Evolutionary conservation across 2,888 invertebrate genomes (phyloP).

Genomic region (Calameuta filiformis): DNA sequence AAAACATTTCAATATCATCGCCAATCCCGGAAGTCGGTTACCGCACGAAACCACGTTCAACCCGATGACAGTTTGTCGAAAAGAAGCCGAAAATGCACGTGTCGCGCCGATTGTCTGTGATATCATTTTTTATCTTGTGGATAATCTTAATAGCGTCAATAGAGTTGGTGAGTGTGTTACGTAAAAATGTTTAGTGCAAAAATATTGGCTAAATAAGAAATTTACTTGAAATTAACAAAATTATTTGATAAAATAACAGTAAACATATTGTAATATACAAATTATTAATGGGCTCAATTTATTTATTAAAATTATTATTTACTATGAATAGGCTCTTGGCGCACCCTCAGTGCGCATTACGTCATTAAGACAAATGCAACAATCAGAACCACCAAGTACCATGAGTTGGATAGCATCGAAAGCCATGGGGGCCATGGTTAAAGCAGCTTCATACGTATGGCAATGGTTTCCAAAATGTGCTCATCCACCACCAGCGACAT

Average conservation of each 20-base stretch:
- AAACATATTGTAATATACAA: background rate
- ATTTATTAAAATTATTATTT: background rate
- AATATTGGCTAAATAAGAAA: background rate
- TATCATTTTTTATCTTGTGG: background rate
- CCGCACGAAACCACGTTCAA: background rate
- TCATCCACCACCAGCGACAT: slow-evolving; percentile 14
- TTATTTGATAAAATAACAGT: background rate
- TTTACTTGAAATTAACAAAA: background rate
- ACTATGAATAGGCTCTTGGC: background rate
- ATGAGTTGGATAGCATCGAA: slow-evolving; percentile 24
- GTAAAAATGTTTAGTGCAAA: background rate
- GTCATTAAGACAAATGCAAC: background rate
- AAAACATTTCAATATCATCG: background rate
- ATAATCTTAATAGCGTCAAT: background rate
- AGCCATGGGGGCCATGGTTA: slow-evolving; percentile 28
- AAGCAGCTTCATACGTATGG: slow-evolving; percentile 26
- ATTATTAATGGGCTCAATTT: background rate
- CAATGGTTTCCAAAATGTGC: slow-evolving; percentile 29
- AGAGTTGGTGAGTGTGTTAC: background rate
- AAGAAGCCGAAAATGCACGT: background rate
- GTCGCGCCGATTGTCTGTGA: background rate
- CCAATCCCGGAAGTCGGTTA: background rate
- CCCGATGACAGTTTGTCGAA: background rate
- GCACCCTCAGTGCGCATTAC: background rate
- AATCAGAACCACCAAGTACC: background rate